These are phyloP conservation scores for Danaus plexippus DNA, from an alignment of 1,140 invertebrate genomes.

Conservation along the genomic window DNA sequence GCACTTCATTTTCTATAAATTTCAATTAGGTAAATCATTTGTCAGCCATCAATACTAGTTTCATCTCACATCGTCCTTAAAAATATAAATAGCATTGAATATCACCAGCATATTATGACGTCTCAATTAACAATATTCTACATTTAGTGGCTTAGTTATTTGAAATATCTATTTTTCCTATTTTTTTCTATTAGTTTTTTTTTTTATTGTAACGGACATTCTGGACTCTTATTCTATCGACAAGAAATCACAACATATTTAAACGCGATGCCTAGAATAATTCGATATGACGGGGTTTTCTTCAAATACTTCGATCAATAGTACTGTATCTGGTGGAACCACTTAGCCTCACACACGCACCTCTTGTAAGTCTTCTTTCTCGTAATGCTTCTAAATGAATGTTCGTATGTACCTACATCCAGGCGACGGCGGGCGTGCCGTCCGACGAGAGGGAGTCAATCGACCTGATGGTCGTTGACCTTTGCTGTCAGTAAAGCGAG, in stretches of 20 bases:
- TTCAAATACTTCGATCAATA: constrained; percentile 4
- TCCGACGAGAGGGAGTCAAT: constrained; percentile 57
- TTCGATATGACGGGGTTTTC: constrained; percentile 21
- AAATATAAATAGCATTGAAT: too few species aligned
- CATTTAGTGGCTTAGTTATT: constrained; percentile 12
- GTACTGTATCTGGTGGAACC: constrained; percentile 6
- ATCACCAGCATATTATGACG: too few species aligned
- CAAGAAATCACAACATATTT: constrained; percentile 6
- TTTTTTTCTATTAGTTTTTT: constrained; percentile 9
- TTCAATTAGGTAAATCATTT: constrained; percentile 3
- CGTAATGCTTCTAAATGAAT: constrained; percentile 9
- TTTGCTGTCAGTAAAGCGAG: constrained; percentile 64
- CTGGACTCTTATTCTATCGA: constrained; percentile 18
- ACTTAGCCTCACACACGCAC: constrained; percentile 10
- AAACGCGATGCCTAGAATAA: constrained; percentile 11
- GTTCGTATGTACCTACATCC: constrained; percentile 44
- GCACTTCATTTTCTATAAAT: constrained; percentile 20
- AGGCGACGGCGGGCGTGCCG: constrained; percentile 53
- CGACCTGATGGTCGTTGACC: constrained; percentile 41
- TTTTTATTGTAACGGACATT: constrained; percentile 17
- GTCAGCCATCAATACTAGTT: too few species aligned
- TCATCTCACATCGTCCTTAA: too few species aligned
- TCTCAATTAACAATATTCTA: constrained; percentile 1
- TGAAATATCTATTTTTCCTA: constrained; percentile 12
- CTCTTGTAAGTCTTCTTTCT: constrained; percentile 17